These are phyloP conservation scores for Carduelis carduelis DNA, from an alignment of 2,797 vertebrate species.

Conservation along the genomic window DNA sequence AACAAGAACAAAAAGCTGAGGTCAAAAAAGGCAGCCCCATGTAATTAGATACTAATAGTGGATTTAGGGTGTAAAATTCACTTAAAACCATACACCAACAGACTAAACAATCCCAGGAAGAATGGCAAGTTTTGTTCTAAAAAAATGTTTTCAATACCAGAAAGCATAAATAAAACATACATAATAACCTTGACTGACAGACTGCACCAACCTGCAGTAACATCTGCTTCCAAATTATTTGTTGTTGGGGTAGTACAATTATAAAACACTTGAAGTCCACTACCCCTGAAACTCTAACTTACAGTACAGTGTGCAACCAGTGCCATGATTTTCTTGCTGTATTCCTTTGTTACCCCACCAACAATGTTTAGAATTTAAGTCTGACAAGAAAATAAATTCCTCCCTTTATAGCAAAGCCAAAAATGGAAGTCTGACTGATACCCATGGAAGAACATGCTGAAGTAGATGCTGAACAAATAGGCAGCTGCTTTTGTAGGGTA, in stretches of 20 bases:
- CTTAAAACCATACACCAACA: conserved; percentile 76
- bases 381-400: not conserved
- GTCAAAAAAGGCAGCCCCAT: conserved; percentile 73
- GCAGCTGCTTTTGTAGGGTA: not conserved
- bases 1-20: conserved; percentile 76
- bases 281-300: not conserved
- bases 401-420: not conserved
- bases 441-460: not conserved
- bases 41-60: conserved; percentile 83
- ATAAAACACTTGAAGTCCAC: conserved; percentile 10
- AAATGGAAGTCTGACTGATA: not conserved
- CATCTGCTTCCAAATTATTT: conserved; percentile 81
- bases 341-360: not conserved
- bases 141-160: conserved; percentile 77
- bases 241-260: conserved; percentile 74
- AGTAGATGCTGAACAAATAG: not conserved
- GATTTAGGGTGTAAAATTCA: conserved; percentile 78
- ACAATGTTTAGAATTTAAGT: not conserved
- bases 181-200: conserved; percentile 71
- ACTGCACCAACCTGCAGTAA: conserved; percentile 76
- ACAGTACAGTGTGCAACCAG: not conserved
- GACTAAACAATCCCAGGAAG: conserved; percentile 91
- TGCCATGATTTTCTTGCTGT: not conserved
- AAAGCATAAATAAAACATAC: conserved; percentile 81
- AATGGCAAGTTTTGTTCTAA: conserved; percentile 82